Evolutionary conservation across 2,113 vertebrate genomes (phyloP).

Genomic region (Urocynchramus pylzowi): DNA sequence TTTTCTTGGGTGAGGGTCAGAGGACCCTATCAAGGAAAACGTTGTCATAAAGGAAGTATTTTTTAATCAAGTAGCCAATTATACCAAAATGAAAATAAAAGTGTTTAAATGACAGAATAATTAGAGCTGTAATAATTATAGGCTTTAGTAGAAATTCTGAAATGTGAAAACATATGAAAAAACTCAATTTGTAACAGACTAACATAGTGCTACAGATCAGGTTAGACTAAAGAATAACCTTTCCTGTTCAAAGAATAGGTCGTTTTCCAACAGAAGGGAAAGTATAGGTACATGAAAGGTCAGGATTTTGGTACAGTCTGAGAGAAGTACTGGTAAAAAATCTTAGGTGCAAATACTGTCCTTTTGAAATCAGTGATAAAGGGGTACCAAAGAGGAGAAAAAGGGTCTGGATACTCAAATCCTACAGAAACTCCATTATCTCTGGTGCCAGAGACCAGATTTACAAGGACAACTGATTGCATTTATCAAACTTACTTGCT

Average conservation of each 20-base stretch:
- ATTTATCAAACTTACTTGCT: not conserved
- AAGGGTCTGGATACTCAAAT: not conserved
- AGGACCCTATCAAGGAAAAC: not conserved
- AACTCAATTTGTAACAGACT: not conserved
- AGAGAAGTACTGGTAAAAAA: not conserved
- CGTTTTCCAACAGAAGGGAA: not conserved
- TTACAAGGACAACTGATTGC: not conserved
- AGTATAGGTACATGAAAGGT: not conserved
- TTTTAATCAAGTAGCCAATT: not conserved
- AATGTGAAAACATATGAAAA: constrained; percentile 2
- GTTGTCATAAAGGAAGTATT: not conserved
- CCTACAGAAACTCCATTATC: not conserved
- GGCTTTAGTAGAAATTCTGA: constrained; percentile 8
- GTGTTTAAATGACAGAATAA: constrained; percentile 42
- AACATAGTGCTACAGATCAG: not conserved
- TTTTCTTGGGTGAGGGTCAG: constrained; percentile 11
- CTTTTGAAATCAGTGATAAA: not conserved
- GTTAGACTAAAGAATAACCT: constrained; percentile 14
- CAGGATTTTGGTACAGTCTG: not conserved
- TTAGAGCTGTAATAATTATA: not conserved
- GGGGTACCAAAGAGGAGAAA: not conserved
- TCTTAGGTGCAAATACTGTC: not conserved
- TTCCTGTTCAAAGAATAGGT: not conserved
- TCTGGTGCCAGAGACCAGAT: not conserved
- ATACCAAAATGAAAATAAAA: constrained; percentile 17